Evolutionary conservation across 2,113 vertebrate species (phyloP).

Genomic region (Orthonyx spaldingii): DNA sequence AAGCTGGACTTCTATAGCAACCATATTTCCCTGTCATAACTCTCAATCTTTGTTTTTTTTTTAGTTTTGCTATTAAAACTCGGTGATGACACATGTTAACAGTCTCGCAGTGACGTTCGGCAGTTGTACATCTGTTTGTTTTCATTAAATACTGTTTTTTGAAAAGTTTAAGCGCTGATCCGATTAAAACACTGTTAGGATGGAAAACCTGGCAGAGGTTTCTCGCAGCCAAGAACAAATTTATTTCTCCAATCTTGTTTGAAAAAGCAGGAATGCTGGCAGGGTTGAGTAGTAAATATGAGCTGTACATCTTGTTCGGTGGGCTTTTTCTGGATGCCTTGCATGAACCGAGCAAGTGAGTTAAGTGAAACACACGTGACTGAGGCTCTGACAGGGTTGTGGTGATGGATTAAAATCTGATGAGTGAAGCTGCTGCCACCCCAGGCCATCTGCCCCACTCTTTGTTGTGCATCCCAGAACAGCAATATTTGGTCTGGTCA

Average conservation of each 20-base stretch:
- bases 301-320: conserved; percentile 3
- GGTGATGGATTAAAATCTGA: conserved; percentile 53
- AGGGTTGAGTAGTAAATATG: conserved; percentile 15
- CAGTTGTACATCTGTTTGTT: conserved; percentile 43
- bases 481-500: conserved; percentile 21
- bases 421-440: conserved; percentile 36
- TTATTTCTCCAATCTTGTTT: conserved; percentile 38
- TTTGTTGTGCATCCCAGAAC: conserved; percentile 22
- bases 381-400: background rate
- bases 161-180: conserved; percentile 6
- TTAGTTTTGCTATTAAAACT: conserved; percentile 16
- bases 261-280: conserved; percentile 5
- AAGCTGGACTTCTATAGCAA: conserved; percentile 21
- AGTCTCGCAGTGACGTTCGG: background rate
- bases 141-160: conserved; percentile 31
- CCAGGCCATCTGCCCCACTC: conserved; percentile 47
- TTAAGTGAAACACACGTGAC: background rate
- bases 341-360: background rate
- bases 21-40: background rate
- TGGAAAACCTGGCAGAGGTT: conserved; percentile 25
- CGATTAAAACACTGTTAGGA: conserved; percentile 17
- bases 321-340: conserved; percentile 32
- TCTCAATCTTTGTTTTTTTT: background rate
- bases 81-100: conserved; percentile 27
- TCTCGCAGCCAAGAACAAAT: conserved; percentile 22